Conservation (phyloP, 1,140 invertebrate genomes). For the Macrosteles quadrilineatus region DNA sequence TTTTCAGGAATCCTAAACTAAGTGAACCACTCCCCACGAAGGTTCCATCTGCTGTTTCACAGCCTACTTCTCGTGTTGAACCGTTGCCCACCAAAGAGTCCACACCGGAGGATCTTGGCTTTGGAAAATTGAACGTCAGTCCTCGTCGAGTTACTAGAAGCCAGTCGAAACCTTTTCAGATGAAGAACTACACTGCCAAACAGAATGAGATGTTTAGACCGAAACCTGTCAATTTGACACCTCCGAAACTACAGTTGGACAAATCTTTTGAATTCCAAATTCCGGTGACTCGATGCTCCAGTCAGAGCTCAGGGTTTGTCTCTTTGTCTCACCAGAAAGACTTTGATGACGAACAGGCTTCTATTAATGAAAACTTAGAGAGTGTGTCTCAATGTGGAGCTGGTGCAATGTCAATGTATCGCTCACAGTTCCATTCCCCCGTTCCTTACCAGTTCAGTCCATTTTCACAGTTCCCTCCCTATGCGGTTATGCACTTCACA, state of each 20-base stretch:
- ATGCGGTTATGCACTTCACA: not conserved
- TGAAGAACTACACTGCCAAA: not conserved
- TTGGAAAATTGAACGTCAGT: not conserved
- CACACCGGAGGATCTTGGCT: not conserved
- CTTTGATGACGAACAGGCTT: not conserved
- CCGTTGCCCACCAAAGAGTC: not conserved
- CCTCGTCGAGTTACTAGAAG: not conserved
- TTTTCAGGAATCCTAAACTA: too few species aligned
- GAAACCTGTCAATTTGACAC: not conserved
- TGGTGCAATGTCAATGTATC: not conserved
- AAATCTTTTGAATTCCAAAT: not conserved
- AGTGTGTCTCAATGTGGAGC: not conserved
- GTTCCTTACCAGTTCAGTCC: not conserved
- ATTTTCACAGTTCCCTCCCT: not conserved
- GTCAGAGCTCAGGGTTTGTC: conserved; percentile 4
- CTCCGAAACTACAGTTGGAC: not conserved
- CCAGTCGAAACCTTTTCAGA: not conserved
- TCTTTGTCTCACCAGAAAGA: not conserved
- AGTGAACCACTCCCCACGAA: too few species aligned
- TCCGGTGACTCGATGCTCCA: not conserved
- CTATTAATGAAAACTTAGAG: not conserved
- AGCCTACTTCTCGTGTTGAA: not conserved
- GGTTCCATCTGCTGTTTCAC: not conserved
- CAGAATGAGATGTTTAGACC: not conserved
- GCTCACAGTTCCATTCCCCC: not conserved